Percentiles rank a stretch among this genome's conserved stretches.
phyloP scores from a whole-genome alignment of 2,113 vertebrate genomes.

The Varanus salvator region DNA sequence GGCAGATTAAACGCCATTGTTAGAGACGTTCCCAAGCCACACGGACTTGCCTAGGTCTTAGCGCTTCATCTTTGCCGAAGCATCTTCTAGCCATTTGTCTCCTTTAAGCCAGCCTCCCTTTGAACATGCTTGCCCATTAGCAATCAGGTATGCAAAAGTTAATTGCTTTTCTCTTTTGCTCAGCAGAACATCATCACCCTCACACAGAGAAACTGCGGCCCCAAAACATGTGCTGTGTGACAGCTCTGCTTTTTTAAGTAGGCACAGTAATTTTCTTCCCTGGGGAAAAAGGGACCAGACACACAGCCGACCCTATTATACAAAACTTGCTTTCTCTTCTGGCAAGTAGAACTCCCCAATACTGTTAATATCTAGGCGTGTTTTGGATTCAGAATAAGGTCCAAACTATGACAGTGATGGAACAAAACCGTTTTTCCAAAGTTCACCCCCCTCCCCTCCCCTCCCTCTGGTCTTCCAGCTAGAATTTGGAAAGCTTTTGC shows the following conservation, averaged over 20 bases:
- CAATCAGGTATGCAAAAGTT: too few relatives aligned
- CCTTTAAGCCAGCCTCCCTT: too few relatives aligned
- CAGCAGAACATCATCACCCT: too few relatives aligned
- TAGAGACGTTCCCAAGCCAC: too few relatives aligned
- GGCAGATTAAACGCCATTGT: too few relatives aligned
- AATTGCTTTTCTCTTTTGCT: too few relatives aligned
- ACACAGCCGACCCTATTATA: not conserved
- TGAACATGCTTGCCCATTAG: too few relatives aligned
- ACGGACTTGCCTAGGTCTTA: too few relatives aligned
- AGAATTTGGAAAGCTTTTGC: not conserved
- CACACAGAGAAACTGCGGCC: too few relatives aligned
- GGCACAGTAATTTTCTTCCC: not conserved
- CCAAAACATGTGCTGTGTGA: not conserved
- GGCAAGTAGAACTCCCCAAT: not conserved
- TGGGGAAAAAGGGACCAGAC: not conserved
- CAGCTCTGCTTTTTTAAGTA: not conserved
- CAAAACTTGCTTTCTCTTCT: not conserved
- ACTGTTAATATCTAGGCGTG: not conserved
- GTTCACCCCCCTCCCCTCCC: too few relatives aligned
- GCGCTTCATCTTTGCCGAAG: too few relatives aligned
- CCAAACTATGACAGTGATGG: not conserved
- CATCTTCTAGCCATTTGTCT: too few relatives aligned
- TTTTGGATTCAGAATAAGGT: not conserved
- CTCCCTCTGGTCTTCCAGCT: not conserved
- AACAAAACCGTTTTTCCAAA: not conserved